phyloP scores from a whole-genome alignment of 1,140 invertebrate species.

The Chelonus insularis region DNA sequence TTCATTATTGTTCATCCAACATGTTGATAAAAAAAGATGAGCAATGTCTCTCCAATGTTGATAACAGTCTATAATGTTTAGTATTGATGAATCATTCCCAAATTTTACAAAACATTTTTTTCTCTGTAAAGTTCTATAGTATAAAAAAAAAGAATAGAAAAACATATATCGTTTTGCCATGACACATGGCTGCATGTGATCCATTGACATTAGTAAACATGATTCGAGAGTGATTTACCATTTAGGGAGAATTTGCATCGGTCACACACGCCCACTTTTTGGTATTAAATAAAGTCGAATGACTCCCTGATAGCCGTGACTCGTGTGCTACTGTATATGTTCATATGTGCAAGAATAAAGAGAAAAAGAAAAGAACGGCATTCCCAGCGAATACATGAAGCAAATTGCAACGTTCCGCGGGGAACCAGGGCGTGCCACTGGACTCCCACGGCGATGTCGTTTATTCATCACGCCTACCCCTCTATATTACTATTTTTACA shows the following conservation, averaged over 20 bases:
- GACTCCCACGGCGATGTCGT: conserved; percentile 23
- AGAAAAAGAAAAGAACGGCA: neutral
- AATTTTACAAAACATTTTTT: neutral
- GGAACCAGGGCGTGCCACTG: conserved; percentile 9
- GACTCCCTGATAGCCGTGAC: conserved; percentile 26
- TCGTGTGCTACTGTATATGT: neutral
- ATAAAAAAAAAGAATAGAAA: neutral
- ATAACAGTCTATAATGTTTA: too few relatives aligned
- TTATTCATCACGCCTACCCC: conserved; percentile 33
- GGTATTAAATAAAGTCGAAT: conserved; percentile 36
- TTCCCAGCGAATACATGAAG: neutral
- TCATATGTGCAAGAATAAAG: neutral
- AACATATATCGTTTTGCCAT: neutral
- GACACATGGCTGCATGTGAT: neutral
- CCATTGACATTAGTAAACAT: conserved; percentile 20
- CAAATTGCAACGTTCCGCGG: conserved; percentile 22
- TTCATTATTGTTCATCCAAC: too few relatives aligned
- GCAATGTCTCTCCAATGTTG: too few relatives aligned
- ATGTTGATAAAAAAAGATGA: too few relatives aligned
- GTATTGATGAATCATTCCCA: too few relatives aligned
- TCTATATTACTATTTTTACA: neutral
- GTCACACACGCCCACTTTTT: conserved; percentile 32
- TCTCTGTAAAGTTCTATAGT: neutral
- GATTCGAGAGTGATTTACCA: conserved; percentile 16
- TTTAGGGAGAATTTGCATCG: conserved; percentile 13